Evolutionary conservation across 2,113 vertebrate species (phyloP), one percentile per base, ranked within the genome.

Genomic region (Lathamus discolor): DNA sequence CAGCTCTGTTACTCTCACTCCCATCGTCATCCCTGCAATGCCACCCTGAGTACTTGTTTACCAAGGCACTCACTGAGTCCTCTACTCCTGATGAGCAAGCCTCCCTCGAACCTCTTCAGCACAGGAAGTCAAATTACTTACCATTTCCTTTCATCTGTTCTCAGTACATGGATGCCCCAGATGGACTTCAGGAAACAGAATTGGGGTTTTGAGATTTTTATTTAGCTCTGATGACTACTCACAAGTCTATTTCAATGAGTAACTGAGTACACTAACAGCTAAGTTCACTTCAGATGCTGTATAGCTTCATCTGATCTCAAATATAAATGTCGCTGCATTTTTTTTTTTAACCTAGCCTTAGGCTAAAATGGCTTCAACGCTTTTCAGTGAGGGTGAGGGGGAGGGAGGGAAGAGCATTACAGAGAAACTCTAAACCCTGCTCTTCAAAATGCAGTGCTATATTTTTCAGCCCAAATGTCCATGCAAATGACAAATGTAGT

Each of bases 1-100:
- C 11, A 2, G 12, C 12, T 51, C 41, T 7, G 1, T 12, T 75
- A 41, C n/a, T 43, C 25, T 13, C 51, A 33, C 22, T 74, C 31
- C 61, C 28, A 59, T 6, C 6, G 2, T 20, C 41, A 39, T 7
- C 28, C 28, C 28, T 63, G 31, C 41, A 44, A 19, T 12, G 13
- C 10, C 46, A 70, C 37, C 28, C 67, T 57, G 72, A 66, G 64
- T 22, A 63, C 17, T 43, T 31, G 10, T 39, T 44, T 48, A 27
- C 33, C 4, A 2, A 20, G 24, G 25, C 28, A 57, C 18, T 1
- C 35, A 10, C 12, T 0, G 0, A 52, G n/a, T 17, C 6, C n/a
- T 59, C 68, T 46, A 6, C 16, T 64, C 31, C 22, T 43, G 13
- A 44, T 1, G 1, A 77, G 9, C 7, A 70, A 67, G 17, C 16